phyloP scores from a whole-genome alignment of 2,888 invertebrate genomes.

The Tinea trinotella region DNA sequence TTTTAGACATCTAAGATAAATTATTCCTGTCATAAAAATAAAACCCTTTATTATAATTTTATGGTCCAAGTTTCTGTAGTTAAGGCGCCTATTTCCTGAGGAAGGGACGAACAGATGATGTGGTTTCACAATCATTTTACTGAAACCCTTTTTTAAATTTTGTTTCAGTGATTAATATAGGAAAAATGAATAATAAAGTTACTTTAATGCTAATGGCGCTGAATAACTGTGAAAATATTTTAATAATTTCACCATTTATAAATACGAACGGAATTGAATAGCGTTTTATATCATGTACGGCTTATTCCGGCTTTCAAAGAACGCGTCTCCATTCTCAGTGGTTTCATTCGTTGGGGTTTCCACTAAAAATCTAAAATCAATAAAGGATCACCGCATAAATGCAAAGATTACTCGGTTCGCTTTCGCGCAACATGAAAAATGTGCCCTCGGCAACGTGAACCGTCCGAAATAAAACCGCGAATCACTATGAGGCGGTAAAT shows the following conservation, averaged over 20 bases:
- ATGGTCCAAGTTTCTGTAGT: conserved; percentile 50
- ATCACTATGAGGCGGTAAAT: conserved; percentile 70
- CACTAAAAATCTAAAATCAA: conserved; percentile 73
- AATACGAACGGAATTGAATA: conserved; percentile 55
- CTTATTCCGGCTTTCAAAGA: conserved; percentile 64
- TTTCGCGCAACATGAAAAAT: conserved; percentile 65
- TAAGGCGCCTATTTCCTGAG: conserved; percentile 51
- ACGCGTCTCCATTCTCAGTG: conserved; percentile 65
- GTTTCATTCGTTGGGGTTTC: conserved; percentile 68
- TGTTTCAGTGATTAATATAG: not conserved
- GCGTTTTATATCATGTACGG: conserved; percentile 64
- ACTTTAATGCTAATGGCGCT: not conserved
- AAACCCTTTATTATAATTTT: conserved; percentile 64
- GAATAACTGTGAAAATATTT: conserved; percentile 22
- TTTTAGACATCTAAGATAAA: conserved; percentile 30
- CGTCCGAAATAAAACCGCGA: conserved; percentile 71
- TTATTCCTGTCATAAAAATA: conserved; percentile 51
- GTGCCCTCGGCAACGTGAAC: conserved; percentile 62
- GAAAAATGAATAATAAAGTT: not conserved
- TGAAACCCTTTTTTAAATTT: not conserved
- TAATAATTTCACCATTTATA: conserved; percentile 45
- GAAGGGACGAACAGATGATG: conserved; percentile 45
- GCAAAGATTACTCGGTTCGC: conserved; percentile 68
- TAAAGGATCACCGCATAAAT: conserved; percentile 71
- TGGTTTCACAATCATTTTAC: conserved; percentile 34